These are phyloP conservation scores for Pollimyrus isidori DNA, from an alignment of 2,113 vertebrate species.

Conservation along the genomic window DNA sequence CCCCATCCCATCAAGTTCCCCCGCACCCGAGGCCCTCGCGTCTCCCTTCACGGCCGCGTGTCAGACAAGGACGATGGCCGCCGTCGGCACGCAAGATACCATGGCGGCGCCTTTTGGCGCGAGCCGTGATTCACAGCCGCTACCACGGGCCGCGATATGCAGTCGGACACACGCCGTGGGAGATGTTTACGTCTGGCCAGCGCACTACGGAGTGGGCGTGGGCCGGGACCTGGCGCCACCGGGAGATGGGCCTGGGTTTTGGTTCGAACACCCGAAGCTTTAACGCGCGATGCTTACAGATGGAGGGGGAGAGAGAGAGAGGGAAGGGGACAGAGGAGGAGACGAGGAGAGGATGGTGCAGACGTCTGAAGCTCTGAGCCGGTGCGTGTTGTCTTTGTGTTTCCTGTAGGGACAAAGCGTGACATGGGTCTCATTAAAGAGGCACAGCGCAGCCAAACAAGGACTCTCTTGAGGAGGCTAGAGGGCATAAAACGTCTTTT, in stretches of 20 bases:
- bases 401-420: constrained; percentile 61
- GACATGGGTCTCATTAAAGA: constrained; percentile 56
- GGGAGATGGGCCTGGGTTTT: background rate
- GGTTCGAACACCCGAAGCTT: background rate
- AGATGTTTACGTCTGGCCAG: constrained; percentile 18
- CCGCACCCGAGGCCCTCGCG: background rate
- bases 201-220: background rate
- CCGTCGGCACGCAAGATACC: constrained; percentile 8
- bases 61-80: constrained; percentile 14
- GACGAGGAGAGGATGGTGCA: background rate
- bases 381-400: constrained; percentile 52
- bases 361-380: background rate
- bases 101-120: background rate
- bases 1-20: background rate
- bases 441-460: constrained; percentile 61
- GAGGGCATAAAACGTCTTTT: constrained; percentile 67
- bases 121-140: background rate
- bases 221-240: background rate
- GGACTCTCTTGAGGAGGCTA: constrained; percentile 56
- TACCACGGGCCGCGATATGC: constrained; percentile 1
- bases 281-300: background rate
- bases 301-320: background rate
- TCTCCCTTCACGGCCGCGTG: background rate
- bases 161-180: constrained; percentile 10
- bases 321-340: background rate